Conservation (phyloP, 2,797 vertebrate genomes). For the Gymnopithys bicolor region DNA sequence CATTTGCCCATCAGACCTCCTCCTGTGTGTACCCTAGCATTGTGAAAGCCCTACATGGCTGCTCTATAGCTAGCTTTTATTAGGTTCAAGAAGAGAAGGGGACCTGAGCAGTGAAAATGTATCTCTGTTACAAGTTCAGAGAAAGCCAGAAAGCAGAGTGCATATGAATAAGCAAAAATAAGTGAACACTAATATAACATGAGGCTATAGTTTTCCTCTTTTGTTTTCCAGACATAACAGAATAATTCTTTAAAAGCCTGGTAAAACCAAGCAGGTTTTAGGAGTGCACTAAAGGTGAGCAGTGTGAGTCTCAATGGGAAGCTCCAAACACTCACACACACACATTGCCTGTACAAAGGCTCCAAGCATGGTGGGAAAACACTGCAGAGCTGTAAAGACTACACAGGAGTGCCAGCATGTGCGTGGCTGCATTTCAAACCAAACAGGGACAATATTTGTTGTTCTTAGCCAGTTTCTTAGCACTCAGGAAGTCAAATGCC, state of each 20-base stretch:
- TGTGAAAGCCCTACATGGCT: not conserved
- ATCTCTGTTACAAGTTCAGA: not conserved
- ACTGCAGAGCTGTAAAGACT: not conserved
- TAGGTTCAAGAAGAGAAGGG: not conserved
- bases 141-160: not conserved
- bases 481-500: not conserved
- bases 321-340: not conserved
- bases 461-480: not conserved
- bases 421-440: not conserved
- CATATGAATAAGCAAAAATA: not conserved
- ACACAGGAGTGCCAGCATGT: not conserved
- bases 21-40: not conserved
- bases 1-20: not conserved
- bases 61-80: not conserved
- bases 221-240: not conserved
- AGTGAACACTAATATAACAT: not conserved
- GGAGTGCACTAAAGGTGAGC: not conserved
- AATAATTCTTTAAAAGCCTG: not conserved
- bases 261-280: not conserved
- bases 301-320: not conserved
- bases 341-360: not conserved
- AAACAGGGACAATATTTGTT: slow-evolving; percentile 7
- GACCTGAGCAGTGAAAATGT: not conserved
- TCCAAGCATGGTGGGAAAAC: not conserved
- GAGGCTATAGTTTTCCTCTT: not conserved